Conservation (phyloP, 1,140 invertebrate species). For the Limonius californicus region DNA sequence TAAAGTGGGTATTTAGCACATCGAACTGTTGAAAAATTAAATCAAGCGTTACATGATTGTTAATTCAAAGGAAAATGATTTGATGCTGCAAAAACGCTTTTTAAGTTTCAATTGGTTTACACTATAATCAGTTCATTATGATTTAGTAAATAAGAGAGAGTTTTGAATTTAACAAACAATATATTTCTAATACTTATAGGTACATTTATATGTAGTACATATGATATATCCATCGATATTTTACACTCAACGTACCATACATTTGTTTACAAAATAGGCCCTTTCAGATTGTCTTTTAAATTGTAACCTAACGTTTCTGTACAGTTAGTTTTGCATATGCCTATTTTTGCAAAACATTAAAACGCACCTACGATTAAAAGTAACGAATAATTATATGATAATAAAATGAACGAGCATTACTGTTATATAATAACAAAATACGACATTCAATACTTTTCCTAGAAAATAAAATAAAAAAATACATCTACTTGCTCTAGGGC, state of each 20-base stretch:
- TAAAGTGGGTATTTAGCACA: too few species aligned
- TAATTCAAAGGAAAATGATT: too few species aligned
- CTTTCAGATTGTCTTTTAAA: conserved; percentile 12
- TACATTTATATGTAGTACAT: conserved; percentile 5
- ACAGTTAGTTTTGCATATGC: background rate
- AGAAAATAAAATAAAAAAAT: background rate
- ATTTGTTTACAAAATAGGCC: conserved; percentile 9
- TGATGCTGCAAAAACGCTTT: too few species aligned
- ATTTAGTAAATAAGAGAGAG: too few species aligned
- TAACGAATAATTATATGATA: conserved; percentile 14
- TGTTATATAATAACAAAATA: conserved; percentile 11
- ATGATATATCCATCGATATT: conserved; percentile 5
- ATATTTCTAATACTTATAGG: conserved; percentile 11
- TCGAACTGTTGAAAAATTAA: too few species aligned
- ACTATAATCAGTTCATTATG: too few species aligned
- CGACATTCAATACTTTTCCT: background rate
- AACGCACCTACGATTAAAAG: background rate
- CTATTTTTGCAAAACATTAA: background rate
- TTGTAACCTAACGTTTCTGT: background rate
- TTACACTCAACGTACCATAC: conserved; percentile 10
- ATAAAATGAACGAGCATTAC: background rate
- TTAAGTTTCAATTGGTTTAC: too few species aligned
- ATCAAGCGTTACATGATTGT: too few species aligned
- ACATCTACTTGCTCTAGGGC: background rate
- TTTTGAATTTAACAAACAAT: conserved; percentile 14